phyloP scores from a whole-genome alignment of 2,797 vertebrate genomes.

The Limosa lapponica region DNA sequence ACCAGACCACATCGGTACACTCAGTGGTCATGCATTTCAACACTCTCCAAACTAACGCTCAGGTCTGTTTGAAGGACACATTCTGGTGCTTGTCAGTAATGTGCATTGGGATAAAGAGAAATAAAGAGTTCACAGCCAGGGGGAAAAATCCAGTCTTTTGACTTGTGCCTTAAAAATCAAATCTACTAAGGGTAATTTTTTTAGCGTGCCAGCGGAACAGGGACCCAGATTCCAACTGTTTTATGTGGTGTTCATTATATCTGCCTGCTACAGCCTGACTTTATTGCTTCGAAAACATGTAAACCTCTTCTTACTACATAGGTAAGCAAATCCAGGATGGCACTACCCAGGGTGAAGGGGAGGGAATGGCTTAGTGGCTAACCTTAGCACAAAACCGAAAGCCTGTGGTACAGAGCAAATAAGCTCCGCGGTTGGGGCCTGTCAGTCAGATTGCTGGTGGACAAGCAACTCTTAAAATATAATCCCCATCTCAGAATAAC shows the following conservation, averaged over 20 bases:
- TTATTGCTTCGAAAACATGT: neutral
- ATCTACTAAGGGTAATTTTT: neutral
- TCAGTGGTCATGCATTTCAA: fast-evolving
- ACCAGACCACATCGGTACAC: fast-evolving
- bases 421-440: neutral
- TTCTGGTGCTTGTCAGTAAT: neutral
- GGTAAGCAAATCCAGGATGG: neutral
- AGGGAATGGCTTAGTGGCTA: neutral
- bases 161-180: neutral
- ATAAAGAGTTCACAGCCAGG: neutral
- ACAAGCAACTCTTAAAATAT: neutral
- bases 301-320: neutral
- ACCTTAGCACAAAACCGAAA: neutral
- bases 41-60: neutral
- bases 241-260: neutral
- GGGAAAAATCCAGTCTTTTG: neutral
- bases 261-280: neutral
- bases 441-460: neutral
- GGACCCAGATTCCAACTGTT: neutral
- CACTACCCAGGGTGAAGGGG: neutral
- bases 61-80: neutral
- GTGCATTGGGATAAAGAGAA: neutral
- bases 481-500: neutral
- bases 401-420: neutral
- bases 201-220: neutral